Evolutionary conservation across 2,113 vertebrate species (phyloP), one percentile per base, ranked within the genome.

Genomic region (Cyprinodon tularosa): DNA sequence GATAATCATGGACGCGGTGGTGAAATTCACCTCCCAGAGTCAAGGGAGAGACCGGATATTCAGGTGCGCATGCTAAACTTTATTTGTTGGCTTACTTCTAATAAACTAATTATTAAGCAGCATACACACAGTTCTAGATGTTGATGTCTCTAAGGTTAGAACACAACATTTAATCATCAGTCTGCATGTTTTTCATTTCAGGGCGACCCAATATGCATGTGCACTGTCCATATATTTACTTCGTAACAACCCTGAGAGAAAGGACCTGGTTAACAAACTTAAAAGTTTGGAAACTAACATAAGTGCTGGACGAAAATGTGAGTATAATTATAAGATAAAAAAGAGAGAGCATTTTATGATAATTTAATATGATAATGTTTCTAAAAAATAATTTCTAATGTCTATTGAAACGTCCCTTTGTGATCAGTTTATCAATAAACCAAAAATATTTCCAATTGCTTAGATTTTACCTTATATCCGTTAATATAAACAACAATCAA

Each of bases 231-330:
- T 91, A 72, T 95, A 98, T 94, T 80, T 97, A 72, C 94, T 98
- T 77, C 93, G 96, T 83, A 94, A 87, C 89, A 93, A 94, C 48
- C 45, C 93, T 1, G 90, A 84, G 63, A 95, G 78, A 76, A 93
- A 95, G 89, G 90, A 94, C 68, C 82, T 97, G 72, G 84, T 95
- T 87, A 86, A 80, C 83, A 98, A 96, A 82, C 95, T 99, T 69
- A 94, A 95, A 92, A 92, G 88, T 73, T 82, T 99, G 94, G 97
- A 99, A 82, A 89, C 94, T 63, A 95, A 92, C 94, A 95, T 98
- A 95, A 98, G 96, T 72, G 90, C 95, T 78, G 97, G 97, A 84
- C 93, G 97, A 70, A 99, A 97, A 94, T 89, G 97, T 98, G 95
- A 98, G 97, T 96, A 77, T 8, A 37, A 7, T 14, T 14, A 8